Conservation (phyloP, 2,888 invertebrate genomes). For the Drosophila subsilvestris region DNA sequence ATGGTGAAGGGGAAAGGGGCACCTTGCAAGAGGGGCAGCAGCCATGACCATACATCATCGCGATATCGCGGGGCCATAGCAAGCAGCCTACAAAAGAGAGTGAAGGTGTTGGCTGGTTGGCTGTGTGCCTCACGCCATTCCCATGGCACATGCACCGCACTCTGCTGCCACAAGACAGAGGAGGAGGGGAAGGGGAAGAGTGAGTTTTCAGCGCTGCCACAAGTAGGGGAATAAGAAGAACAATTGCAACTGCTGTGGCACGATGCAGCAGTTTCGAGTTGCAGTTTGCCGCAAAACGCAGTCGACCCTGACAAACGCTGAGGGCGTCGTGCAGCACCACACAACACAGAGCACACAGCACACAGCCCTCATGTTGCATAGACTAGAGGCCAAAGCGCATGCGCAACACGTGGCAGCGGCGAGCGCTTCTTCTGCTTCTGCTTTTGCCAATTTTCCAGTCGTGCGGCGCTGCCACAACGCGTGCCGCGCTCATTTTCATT, state of each 20-base stretch:
- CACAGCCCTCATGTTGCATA: conserved; percentile 2
- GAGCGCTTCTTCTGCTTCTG: conserved; percentile 19
- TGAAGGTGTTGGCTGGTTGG: conserved; percentile 66
- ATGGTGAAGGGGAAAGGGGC: neutral
- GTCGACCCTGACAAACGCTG: conserved; percentile 73
- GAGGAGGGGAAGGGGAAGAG: neutral
- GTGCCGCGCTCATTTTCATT: conserved; percentile 80
- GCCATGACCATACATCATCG: conserved; percentile 76
- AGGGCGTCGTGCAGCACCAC: conserved; percentile 68
- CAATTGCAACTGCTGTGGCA: conserved; percentile 72
- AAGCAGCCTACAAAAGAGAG: conserved; percentile 53
- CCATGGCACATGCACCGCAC: conserved; percentile 9
- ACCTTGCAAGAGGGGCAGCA: conserved; percentile 2
- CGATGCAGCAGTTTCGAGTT: conserved; percentile 62
- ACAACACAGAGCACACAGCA: conserved; percentile 43
- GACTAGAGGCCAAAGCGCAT: conserved; percentile 64
- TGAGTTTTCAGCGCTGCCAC: neutral
- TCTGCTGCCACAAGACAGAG: neutral
- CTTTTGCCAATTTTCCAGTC: conserved; percentile 75
- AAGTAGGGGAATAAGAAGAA: conserved; percentile 42
- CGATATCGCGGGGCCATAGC: conserved; percentile 56
- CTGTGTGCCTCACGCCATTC: conserved; percentile 51
- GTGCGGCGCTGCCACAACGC: conserved; percentile 69
- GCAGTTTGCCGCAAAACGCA: conserved; percentile 58
- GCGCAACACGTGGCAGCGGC: conserved; percentile 81